Evolutionary conservation across 2,888 invertebrate genomes (phyloP), one percentile per base, ranked within the genome.

Genomic region (Zonitis immaculata): DNA sequence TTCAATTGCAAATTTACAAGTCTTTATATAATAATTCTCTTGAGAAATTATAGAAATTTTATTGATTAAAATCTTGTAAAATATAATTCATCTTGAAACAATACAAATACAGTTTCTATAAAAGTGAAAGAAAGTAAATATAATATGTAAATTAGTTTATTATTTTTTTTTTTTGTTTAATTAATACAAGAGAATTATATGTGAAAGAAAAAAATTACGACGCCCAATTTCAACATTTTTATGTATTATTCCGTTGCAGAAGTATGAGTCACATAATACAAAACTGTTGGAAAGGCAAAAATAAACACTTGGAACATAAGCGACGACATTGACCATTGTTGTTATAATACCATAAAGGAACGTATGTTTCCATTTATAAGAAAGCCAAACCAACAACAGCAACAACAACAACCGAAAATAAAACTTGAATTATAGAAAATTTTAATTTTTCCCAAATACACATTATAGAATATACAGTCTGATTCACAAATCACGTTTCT

Each of bases 311-410:
- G 27, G 18, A 35, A 35, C 35, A 18, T n/a, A n/a, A 48, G 46
- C 49, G 53, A 49, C 49, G 53, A 47, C 53, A 53, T 53, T 53
- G 53, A 49, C 53, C 49, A 51, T 51, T 51, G 51, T 51, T 32
- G 32, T 35, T 18, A 35, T 26, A n/a, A n/a, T 42, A 42, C 51
- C 46, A 44, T 49, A 53, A 53, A 47, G 8, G 42, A 44, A 30
- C 27, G n/a, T 30, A 39, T 35, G 44, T 44, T 47, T 9, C 53
- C 53, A 43, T 53, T 49, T n/a, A n/a, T 53, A 53, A 42, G 53
- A 49, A 45, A 52, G 42, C 27, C 28, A n/a, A 46, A 26, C 49
- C 35, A 3, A 35, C 35, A 35, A 18, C 43, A 32, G 11, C 52
- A 32, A 52, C 26, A 35, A 46, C n/a, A n/a, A n/a, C n/a, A n/a